Base-by-base conservation (phyloP, 2,113 vertebrate genomes). In the Nothobranchius furzeri region DNA sequence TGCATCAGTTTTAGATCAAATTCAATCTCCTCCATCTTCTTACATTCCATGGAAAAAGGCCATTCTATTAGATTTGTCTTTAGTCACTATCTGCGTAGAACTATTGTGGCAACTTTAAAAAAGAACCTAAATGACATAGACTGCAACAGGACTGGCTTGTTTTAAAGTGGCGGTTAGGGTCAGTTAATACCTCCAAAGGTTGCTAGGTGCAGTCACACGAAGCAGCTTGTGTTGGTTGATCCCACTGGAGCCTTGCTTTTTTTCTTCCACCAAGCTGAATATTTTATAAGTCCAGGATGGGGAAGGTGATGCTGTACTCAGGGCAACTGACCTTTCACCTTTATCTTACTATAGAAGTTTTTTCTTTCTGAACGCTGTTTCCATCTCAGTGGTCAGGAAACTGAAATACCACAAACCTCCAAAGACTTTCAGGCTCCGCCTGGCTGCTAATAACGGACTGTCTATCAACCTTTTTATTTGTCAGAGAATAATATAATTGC, bases 201-300 rank as follows among this genome's bases (percentile, higher is more conserved):
- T 74, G 60, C 12, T 15, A n/a, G 70, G 69, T 81, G 58, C 56
- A 54, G 75, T 75, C 67, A 40, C 81, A 46, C 51, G 73, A 73
- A 83, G 63, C 67, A 60, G 74, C 60, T 51, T 47, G 52, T 76
- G 45, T 60, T 70, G 52, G 68, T 78, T 46, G 43, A 62, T 88
- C 79, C 82, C 81, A 75, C 64, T n/a, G 49, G 64, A 75, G 70
- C 70, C 13, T 66, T 82, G 37, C 37, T 40, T 73, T 80, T 77
- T 75, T 70, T 76, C 79, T 80, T 61, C 70, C 37, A 54, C 51
- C 67, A 53, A 49, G 53, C 75, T 86, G 73, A 88, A 87, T 89
- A 88, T 87, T 89, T 89, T 70, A 88, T 85, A 74, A 70, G 60
- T 73, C 76, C 65, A 64, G 80, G 73, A 57, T 40, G 64, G 7